Evolutionary conservation across 2,888 invertebrate genomes (phyloP).

Genomic region (Aspidiotus rigidus): DNA sequence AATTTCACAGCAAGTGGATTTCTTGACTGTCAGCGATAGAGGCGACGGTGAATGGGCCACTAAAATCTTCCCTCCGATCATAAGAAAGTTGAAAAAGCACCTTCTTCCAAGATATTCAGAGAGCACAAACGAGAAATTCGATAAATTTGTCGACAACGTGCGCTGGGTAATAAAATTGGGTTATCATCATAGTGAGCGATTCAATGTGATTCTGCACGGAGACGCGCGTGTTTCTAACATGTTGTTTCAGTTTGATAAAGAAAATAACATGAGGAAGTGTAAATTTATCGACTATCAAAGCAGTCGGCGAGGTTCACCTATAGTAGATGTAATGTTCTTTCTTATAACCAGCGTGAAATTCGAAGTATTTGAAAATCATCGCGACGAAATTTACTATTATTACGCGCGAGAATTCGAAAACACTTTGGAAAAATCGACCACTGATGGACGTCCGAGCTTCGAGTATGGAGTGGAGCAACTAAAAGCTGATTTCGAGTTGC

Average conservation of each 20-base stretch:
- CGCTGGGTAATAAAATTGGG: too few species aligned
- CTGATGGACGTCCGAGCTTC: too few species aligned
- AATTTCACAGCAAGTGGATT: too few species aligned
- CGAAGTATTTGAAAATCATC: slow-evolving; percentile 8
- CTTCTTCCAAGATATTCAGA: too few species aligned
- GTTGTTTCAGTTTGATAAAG: not conserved
- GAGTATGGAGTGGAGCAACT: too few species aligned
- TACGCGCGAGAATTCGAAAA: not conserved
- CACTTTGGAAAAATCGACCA: not conserved
- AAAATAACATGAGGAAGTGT: not conserved
- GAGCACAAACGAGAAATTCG: too few species aligned
- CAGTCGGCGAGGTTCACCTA: not conserved
- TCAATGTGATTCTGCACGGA: not conserved
- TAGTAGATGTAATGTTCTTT: not conserved
- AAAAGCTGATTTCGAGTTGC: too few species aligned
- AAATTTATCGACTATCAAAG: slow-evolving; percentile 8
- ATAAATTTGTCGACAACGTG: too few species aligned
- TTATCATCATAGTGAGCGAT: not conserved
- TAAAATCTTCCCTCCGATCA: too few species aligned
- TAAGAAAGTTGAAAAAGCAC: too few species aligned
- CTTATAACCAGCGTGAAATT: not conserved
- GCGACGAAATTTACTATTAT: not conserved
- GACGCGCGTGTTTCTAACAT: not conserved
- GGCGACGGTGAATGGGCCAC: too few species aligned
- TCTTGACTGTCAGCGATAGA: too few species aligned